A percentile compares a stretch with the other conserved stretches of the same genome.
Evolutionary conservation across 2,113 vertebrate genomes (phyloP).

Genomic region (Tautogolabrus adspersus): DNA sequence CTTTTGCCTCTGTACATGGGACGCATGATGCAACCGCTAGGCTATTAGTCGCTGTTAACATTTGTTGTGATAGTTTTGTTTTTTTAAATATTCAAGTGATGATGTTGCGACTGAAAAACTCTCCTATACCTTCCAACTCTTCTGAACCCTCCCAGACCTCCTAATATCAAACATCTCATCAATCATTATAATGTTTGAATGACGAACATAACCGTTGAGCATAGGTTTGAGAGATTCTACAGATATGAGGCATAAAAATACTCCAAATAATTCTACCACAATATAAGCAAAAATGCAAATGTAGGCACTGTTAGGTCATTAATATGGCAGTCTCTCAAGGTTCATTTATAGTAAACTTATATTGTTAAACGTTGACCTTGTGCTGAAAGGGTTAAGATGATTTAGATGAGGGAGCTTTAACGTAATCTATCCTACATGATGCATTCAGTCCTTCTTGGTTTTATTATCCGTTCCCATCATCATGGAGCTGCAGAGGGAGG

Average conservation of each 20-base stretch:
- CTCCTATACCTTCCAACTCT: not conserved
- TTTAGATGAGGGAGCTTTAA: not conserved
- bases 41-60: no score
- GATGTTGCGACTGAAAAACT: not conserved
- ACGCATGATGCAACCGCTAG: no score
- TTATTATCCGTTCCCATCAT: constrained; percentile 13
- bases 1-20: no score
- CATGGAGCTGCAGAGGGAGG: constrained; percentile 22
- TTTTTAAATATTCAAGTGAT: no score
- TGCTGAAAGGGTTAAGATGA: not conserved
- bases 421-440: not conserved
- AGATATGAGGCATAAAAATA: no score
- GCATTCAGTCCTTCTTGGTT: not conserved
- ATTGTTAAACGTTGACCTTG: constrained; percentile 1
- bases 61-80: no score
- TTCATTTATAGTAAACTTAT: not conserved
- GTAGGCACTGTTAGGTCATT: not conserved
- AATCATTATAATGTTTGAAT: no score
- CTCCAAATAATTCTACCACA: no score
- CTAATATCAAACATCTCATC: no score
- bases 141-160: no score
- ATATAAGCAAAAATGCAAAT: not conserved
- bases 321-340: not conserved
- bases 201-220: no score
- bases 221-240: no score